Evolutionary conservation across 1,140 invertebrate genomes (phyloP), one percentile per base, ranked within the genome.

Genomic region (Berghia stephanieae): DNA sequence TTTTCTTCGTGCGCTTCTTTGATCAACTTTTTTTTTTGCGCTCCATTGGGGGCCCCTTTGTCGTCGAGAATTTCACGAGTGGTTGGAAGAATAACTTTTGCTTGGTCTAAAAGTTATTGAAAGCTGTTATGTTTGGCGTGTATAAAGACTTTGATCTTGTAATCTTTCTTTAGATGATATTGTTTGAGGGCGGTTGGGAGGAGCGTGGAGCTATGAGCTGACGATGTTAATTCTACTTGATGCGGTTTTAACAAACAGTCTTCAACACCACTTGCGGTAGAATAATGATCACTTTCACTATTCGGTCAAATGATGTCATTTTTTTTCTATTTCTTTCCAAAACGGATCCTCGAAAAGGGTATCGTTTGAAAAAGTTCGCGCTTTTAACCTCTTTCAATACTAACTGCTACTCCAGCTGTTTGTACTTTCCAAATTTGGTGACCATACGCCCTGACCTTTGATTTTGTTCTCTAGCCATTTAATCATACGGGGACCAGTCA

Each of bases 271-370:
- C n/a, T 40, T 70, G 75, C 34, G n/a, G 13, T n/a, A n/a, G n/a
- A n/a, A n/a, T n/a, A n/a, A n/a, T n/a, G n/a, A n/a, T n/a, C n/a
- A 13, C 31, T 38, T 38, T 40, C 34, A 36, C 70, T 80, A 66
- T 60, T 77, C 21, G 79, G 60, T 86, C 85, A 77, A 87, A 86
- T 21, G 79, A 84, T 13, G 85, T 85, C 81, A 87, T n/a, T n/a
- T 83, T 73, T 85, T 84, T 74, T 87, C 86, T n/a, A 87, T 85
- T 73, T 87, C 83, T 70, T 85, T 86, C 86, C 86, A 87, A 42
- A 87, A 84, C 5, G 86, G 86, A 57, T 87, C 86, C 52, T 87
- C 85, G 10, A 83, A 85, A 67, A 87, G 86, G 5, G 86, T 85
- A 18, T 86, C 86, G 21, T 85, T 87, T 71, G 86, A 84, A 46